phyloP scores from a whole-genome alignment of 2,113 vertebrate genomes.

The Percina caprodes region DNA sequence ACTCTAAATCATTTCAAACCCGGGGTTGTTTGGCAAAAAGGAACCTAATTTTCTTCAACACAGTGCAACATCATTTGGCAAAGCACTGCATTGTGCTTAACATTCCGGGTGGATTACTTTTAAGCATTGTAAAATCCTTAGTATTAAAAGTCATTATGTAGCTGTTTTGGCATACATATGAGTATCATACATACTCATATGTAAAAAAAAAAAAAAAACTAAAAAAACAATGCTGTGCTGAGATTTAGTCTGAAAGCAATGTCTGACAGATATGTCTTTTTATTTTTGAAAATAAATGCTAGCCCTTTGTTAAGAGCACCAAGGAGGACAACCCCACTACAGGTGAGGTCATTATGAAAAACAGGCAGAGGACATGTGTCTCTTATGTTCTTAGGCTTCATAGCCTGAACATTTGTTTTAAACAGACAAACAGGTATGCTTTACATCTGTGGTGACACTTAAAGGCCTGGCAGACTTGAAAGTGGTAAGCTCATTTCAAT shows the following conservation, averaged over 20 bases:
- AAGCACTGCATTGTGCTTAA: background rate
- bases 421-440: conserved; percentile 4
- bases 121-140: background rate
- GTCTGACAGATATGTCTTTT: conserved; percentile 4
- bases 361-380: background rate
- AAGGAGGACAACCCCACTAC: conserved; percentile 24
- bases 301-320: conserved; percentile 18
- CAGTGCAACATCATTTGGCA: background rate
- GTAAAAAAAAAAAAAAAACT: too few relatives aligned
- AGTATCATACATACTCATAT: too few relatives aligned
- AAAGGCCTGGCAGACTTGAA: conserved; percentile 42
- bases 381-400: background rate
- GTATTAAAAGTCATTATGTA: background rate
- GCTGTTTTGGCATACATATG: background rate
- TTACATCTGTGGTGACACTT: conserved; percentile 12
- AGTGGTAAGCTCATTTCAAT: conserved; percentile 6
- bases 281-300: background rate
- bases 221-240: background rate
- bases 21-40: background rate
- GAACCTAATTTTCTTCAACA: background rate
- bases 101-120: background rate
- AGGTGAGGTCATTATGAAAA: conserved; percentile 4
- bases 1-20: background rate
- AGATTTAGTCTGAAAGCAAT: background rate
- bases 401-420: conserved; percentile 1